Base-by-base conservation (phyloP, 1,140 invertebrate genomes). In the Cheumatopsyche charites region DNA sequence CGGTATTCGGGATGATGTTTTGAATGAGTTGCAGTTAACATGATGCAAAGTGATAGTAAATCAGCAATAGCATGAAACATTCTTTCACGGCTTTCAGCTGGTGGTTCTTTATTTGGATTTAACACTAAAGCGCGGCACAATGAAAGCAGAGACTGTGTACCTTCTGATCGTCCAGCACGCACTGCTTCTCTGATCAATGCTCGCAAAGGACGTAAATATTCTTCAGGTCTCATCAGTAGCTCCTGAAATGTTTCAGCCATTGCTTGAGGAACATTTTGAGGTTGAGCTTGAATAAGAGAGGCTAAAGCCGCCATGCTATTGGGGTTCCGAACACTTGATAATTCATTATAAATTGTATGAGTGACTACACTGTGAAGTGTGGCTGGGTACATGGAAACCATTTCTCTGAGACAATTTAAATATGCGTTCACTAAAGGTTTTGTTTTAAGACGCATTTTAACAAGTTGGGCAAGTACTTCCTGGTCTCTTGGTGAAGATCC, bases 281-380 rank as follows among this genome's bases (percentile, higher is more conserved):
- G 90, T 67, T 90, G 85, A 21, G 91, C 90, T 80, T 95, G 92
- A 77, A 98, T 94, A 78, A 98, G 91, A 1, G 93, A 91, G 6
- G 90, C 89, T 49, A 96, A 82, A 77, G 97, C 89, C 0, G 91
- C 87, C 90, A 98, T 94, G 82, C 98, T 98, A 83, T 97, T 98
- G 0, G 94, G 93, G 86, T 97, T 97, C 58, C 96, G 87, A 4
- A 91, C 89, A 77, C 92, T 91, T 0, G 95, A 96, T 36, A 98
- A 84, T 84, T 98, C 96, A 82, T 98, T 98, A 82, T 96, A 96
- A 73, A 98, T 92, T 0, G 95, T 96, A 77, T 95, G 91, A 75
- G 94, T 96, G 71, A 98, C 82, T 42, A 97, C 89, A n/a, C 92
- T 91, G 26, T 88, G 87, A 7, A 98, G 82, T 78, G 97, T 96